Evolutionary conservation across 2,888 invertebrate species (phyloP).

Genomic region (Pristionchus japonicus): DNA sequence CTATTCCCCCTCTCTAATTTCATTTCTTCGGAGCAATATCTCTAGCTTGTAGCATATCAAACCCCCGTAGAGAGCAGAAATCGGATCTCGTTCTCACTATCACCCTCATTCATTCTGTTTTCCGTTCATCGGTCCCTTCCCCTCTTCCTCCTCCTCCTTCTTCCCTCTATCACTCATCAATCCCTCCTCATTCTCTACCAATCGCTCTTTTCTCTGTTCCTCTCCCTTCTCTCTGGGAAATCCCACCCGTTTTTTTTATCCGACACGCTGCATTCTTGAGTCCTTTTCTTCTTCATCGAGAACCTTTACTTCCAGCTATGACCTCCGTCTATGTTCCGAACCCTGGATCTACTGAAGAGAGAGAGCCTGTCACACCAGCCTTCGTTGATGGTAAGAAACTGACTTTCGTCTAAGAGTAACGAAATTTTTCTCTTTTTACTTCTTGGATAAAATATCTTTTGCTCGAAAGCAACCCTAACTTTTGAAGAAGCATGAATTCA

Average conservation of each 20-base stretch:
- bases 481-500: no score
- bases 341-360: background rate
- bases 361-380: background rate
- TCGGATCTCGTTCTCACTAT: background rate
- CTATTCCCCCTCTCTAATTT: background rate
- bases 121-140: constrained; percentile 4
- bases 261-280: background rate
- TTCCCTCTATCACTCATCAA: background rate
- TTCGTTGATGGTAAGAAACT: background rate
- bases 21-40: constrained; percentile 6
- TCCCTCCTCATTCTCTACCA: background rate
- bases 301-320: background rate
- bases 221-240: background rate
- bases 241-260: background rate
- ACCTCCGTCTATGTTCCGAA: background rate
- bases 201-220: background rate
- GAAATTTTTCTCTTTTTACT: background rate
- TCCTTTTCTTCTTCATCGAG: background rate
- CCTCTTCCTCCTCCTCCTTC: background rate
- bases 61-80: background rate
- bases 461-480: background rate
- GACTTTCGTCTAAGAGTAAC: no score
- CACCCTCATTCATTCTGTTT: background rate
- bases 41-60: background rate
- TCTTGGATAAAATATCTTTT: background rate